These are phyloP conservation scores for Otus sunia DNA, from an alignment of 2,113 vertebrate species.

Conservation along the genomic window DNA sequence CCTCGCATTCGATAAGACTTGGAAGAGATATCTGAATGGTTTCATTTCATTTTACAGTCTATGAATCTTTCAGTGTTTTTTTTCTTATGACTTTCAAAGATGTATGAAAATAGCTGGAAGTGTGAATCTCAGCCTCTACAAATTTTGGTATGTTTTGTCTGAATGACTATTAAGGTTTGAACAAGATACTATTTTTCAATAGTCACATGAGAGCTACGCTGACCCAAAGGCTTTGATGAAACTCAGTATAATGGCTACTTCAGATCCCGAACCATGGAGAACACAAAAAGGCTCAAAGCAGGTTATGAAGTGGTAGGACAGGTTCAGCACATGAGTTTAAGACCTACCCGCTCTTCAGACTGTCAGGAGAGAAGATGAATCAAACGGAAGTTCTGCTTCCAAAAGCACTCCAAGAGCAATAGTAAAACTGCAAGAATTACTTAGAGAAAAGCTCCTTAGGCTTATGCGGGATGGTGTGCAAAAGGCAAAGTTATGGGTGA, in stretches of 20 bases:
- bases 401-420: background rate
- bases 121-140: background rate
- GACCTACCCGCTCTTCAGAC: background rate
- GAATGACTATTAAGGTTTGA: background rate
- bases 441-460: background rate
- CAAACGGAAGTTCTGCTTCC: background rate
- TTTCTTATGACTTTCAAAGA: background rate
- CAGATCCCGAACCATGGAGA: background rate
- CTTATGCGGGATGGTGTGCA: accelerated
- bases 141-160: background rate
- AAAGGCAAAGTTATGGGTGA: background rate
- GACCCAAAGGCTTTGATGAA: background rate
- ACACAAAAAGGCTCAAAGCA: background rate
- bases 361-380: background rate
- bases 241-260: background rate
- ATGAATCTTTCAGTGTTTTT: background rate
- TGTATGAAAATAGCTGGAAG: background rate
- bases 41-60: background rate
- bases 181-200: background rate
- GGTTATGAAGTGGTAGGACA: background rate
- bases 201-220: background rate
- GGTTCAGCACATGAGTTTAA: background rate
- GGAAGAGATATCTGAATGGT: background rate
- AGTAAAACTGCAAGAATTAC: background rate
- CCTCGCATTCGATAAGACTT: background rate